phyloP scores from a whole-genome alignment of 2,888 invertebrate genomes.

The Athalia circularis region DNA sequence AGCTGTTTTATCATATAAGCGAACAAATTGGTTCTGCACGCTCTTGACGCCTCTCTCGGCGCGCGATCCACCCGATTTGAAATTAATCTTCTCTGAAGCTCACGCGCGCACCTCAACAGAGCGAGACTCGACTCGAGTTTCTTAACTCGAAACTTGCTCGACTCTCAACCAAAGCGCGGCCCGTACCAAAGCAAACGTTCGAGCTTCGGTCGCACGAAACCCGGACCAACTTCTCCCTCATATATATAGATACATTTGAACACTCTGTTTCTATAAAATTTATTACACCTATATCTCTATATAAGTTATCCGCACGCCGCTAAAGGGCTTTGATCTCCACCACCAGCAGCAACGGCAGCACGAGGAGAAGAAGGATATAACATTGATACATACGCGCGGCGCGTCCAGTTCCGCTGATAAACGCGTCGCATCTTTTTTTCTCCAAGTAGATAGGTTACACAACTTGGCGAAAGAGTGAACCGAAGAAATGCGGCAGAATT shows the following conservation, averaged over 20 bases:
- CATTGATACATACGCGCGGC: background rate
- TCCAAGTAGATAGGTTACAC: too few species aligned
- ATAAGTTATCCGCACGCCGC: conserved; percentile 39
- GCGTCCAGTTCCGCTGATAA: background rate
- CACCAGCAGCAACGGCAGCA: background rate
- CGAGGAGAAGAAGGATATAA: background rate
- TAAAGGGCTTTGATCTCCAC: conserved; percentile 35
- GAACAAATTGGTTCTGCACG: conserved; percentile 46
- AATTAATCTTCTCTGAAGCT: conserved; percentile 41
- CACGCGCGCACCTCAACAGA: conserved; percentile 6
- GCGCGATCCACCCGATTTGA: conserved; percentile 36
- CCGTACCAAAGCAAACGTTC: background rate
- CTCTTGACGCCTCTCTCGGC: conserved; percentile 42
- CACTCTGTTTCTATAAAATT: conserved; percentile 41
- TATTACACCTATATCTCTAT: conserved; percentile 39
- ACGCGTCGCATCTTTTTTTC: too few species aligned
- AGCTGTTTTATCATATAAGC: conserved; percentile 45
- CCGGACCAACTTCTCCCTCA: background rate
- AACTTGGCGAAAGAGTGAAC: too few species aligned
- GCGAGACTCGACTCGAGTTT: background rate
- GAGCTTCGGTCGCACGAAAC: conserved; percentile 27
- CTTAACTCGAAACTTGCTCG: conserved; percentile 3
- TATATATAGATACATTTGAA: background rate
- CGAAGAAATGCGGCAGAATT: background rate
- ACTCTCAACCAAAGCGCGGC: conserved; percentile 19